Conservation (phyloP, 2,797 vertebrate genomes). For the Pseudomugil tenellus region DNA sequence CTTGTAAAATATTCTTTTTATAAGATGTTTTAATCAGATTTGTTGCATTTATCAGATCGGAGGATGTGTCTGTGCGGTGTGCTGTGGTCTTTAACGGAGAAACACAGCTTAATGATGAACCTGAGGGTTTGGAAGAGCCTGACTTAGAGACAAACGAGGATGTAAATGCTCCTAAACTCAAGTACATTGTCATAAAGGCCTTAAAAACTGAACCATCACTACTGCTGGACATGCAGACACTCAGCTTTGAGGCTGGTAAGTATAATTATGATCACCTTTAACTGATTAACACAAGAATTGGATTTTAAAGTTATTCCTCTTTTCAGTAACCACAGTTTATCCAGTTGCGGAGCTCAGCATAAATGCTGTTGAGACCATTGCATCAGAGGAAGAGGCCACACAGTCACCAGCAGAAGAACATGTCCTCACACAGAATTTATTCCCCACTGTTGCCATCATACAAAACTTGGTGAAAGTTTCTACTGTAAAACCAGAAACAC, state of each 20-base stretch:
- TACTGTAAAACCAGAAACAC: conserved; percentile 44
- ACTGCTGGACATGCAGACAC: conserved; percentile 84
- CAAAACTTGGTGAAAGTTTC: conserved; percentile 51
- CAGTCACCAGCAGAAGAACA: conserved; percentile 4
- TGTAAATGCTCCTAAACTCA: conserved; percentile 81
- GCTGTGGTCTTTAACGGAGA: conserved; percentile 88
- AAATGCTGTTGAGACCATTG: conserved; percentile 10
- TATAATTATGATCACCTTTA: background rate
- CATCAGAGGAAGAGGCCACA: conserved; percentile 6
- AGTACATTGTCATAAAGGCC: conserved; percentile 86
- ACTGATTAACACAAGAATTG: background rate
- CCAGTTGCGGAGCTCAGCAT: conserved; percentile 47
- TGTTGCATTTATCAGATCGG: conserved; percentile 77
- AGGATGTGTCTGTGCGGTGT: conserved; percentile 84
- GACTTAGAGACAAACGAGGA: conserved; percentile 37
- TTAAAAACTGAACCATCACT: conserved; percentile 86
- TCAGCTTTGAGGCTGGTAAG: conserved; percentile 85
- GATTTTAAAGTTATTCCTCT: conserved; percentile 1
- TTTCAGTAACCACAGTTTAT: conserved; percentile 68
- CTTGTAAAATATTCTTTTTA: background rate
- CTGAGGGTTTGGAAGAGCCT: conserved; percentile 44
- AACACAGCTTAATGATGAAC: conserved; percentile 82
- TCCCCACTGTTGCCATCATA: conserved; percentile 51
- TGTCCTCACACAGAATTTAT: conserved; percentile 30
- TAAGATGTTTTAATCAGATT: conserved; percentile 33